Base-by-base conservation (phyloP, 2,888 invertebrate genomes). In the Cheilosia vulpina region DNA sequence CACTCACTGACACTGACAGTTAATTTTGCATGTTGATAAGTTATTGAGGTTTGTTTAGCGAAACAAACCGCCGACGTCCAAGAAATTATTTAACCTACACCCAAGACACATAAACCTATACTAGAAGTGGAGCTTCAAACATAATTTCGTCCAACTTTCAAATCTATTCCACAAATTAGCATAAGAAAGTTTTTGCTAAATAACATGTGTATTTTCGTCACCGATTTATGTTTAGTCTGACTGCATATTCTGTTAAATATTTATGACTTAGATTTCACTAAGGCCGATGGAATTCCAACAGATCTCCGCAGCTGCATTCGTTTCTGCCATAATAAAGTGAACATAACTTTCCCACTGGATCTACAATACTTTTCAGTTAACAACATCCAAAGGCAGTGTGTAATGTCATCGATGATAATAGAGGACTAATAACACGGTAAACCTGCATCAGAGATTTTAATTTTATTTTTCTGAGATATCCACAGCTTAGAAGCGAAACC, bases 181-280 rank as follows among this genome's bases (percentile, higher is more conserved):
- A 83, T 83, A 83, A 72, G 78, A 80, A 80, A 72, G 78, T 82
- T 73, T 82, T 68, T 41, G 68, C 60, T 52, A 50, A 83, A 78
- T 43, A 27, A 45, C 66, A 43, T 57, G 58, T 38, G 60, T 31
- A 77, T 34, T 60, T 63, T 65, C 55, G 66, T 19, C 27, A 50
- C 9, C 21, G 43, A 41, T 5, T 58, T 34, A 45, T 38, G 34
- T 17, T 47, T 34, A 6, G 38, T 65, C 57, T 50, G 43, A 76
- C 63, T 76, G 69, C 41, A 68, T 75, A 75, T 57, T 47, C 58
- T 69, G 7, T 27, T 77, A 34, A 69, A 77, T 77, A 77, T 77
- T 68, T 52, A 77, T 69, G 55, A 77, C 55, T 41, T 19, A 34
- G 77, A 77, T 77, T 77, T 77, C 77, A 77, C 77, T 62, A 34